Evolutionary conservation across 2,888 invertebrate species (phyloP).

Genomic region (Chesias legatella): DNA sequence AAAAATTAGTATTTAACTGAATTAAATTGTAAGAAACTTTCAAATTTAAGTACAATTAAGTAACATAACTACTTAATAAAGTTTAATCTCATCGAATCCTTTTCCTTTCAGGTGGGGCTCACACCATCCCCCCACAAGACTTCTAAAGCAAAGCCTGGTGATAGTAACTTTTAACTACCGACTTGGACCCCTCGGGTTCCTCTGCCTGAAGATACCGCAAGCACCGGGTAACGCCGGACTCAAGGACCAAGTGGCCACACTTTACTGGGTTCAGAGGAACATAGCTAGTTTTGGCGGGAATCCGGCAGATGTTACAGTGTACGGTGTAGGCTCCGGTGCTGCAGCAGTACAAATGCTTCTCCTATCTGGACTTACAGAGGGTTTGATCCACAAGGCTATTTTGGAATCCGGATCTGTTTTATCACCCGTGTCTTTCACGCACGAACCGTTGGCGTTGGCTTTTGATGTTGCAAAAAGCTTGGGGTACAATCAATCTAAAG

Average conservation of each 20-base stretch:
- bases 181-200: constrained; percentile 65
- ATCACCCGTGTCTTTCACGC: constrained; percentile 50
- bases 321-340: constrained; percentile 64
- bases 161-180: constrained; percentile 67
- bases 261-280: constrained; percentile 68
- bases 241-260: constrained; percentile 65
- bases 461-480: constrained; percentile 62
- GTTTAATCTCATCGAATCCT: too few relatives aligned
- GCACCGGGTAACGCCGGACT: constrained; percentile 66
- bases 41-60: too few relatives aligned
- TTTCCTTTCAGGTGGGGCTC: constrained; percentile 58
- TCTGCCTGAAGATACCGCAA: constrained; percentile 52
- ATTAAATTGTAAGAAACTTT: too few relatives aligned
- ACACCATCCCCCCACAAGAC: constrained; percentile 42
- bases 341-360: constrained; percentile 55
- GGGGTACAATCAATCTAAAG: constrained; percentile 50
- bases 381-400: constrained; percentile 57
- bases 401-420: constrained; percentile 63
- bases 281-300: constrained; percentile 64
- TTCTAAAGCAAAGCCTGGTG: constrained; percentile 49
- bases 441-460: constrained; percentile 48
- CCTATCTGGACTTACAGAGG: constrained; percentile 49
- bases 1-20: too few relatives aligned
- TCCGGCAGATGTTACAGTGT: constrained; percentile 55
- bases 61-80: too few relatives aligned